Base-by-base conservation (phyloP, 2,888 invertebrate species). In the Tachystola acroxantha region DNA sequence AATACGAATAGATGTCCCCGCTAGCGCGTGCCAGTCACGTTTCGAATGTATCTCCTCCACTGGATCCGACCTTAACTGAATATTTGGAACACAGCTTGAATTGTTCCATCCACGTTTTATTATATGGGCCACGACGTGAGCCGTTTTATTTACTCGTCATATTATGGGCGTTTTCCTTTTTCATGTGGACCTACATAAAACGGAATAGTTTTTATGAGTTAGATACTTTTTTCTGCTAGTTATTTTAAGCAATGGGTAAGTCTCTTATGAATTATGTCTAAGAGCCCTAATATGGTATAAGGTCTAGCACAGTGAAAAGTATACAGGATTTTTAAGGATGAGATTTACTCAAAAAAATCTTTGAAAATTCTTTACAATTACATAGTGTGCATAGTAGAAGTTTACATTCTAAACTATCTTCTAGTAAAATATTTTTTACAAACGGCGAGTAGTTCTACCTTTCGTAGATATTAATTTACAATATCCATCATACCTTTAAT, bases 41-140 rank as follows among this genome's bases (percentile, higher is more conserved):
- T 44, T 34, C 26, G 45, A 54, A 50, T 62, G 62, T 68, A 70
- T 69, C 59, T 56, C 55, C 53, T 34, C 20, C 45, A 54, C 54
- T 60, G 55, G 62, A 61, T 56, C 59, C 57, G 45, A 49, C 53
- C 64, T 48, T 71, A 74, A 77, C 75, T 73, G 76, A 75, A 76
- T 77, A 75, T 77, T 74, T 71, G 66, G 70, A 68, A 68, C 62
- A 70, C 61, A 57, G 53, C 60, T 53, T 59, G 56, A 58, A 63
- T 55, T 58, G 58, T 59, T 50, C 57, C 70, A 24, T 50, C 57
- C 27, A 64, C 69, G 70, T 75, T 75, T 73, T 76, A 74, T 64
- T 66, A 65, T 65, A 64, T 57, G 50, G 45, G 45, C 45, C 30
- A 32, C 53, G 51, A 70, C 70, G 70, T 70, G 73, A 53, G 53